Base-by-base conservation (phyloP, 2,888 invertebrate species). In the Mimas tiliae region DNA sequence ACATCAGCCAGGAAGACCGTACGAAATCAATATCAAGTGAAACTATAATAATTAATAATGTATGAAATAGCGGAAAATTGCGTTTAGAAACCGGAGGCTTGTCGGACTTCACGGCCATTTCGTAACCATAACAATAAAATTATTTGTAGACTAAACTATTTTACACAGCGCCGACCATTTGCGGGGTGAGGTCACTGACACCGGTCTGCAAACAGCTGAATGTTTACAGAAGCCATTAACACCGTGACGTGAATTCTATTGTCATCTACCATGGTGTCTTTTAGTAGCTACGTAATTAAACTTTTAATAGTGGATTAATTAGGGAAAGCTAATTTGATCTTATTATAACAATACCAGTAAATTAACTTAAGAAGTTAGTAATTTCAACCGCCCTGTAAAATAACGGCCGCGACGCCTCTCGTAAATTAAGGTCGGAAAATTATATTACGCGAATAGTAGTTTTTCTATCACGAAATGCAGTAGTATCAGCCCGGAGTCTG, bases 41-140 rank as follows among this genome's bases (percentile, higher is more conserved):
- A 65, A 52, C 21, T 48, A 34, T 45, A 42, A 62, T 19, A 19
- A 58, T 11, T 55, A 55, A 34, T 38, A 7, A 66, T 16, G 71
- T 69, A 70, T 74, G 74, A 74, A 76, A 74, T 63, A 42, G 70
- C 70, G 70, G 64, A 70, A 72, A 76, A 78, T 76, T 71, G 64
- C 66, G 53, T 58, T 42, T 38, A 66, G 69, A 70, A 67, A 65
- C 65, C 34, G 65, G 48, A 68, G 53, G 65, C 19, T 14, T 42
- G 38, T 38, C 38, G 58, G 58, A 45, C 63, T 67, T 66, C 63
- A 58, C 67, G 72, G 65, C 12, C 64, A 42, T 69, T 71, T 70
- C 67, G 53, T 34, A 72, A 72, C 58, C 63, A 63, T 67, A 71
- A 69, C 47, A 62, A 68, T 64, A 19, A 27, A 27, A 55, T 53